These are phyloP conservation scores for Cydia splendana DNA, from an alignment of 1,140 invertebrate species.

Conservation along the genomic window DNA sequence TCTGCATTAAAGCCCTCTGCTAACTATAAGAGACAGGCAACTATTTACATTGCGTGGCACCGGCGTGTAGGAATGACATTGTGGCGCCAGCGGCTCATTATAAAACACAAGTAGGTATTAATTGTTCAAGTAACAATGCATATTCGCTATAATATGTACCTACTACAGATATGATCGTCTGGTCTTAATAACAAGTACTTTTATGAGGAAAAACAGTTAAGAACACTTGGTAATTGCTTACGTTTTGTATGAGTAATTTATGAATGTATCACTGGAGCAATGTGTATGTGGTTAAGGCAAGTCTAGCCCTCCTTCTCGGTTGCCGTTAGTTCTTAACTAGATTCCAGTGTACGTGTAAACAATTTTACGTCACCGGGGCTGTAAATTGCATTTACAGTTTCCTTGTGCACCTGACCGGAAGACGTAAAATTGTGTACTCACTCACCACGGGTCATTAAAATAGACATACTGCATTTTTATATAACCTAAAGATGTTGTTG, in stretches of 20 bases:
- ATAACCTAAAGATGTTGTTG: too few relatives aligned
- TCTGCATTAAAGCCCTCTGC: conserved; percentile 5
- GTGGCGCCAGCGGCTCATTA: conserved; percentile 7
- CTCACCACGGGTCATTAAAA: neutral
- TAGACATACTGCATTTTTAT: too few relatives aligned
- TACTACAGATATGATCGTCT: neutral
- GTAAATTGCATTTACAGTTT: neutral
- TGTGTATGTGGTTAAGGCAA: neutral
- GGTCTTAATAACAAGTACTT: conserved; percentile 8
- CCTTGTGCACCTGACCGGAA: neutral
- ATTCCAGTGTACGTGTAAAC: neutral
- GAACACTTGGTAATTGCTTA: conserved; percentile 6
- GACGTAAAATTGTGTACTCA: neutral
- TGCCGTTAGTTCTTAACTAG: neutral
- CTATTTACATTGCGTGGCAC: neutral
- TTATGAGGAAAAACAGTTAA: neutral
- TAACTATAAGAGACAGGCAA: neutral
- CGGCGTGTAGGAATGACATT: conserved; percentile 1
- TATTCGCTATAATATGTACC: neutral
- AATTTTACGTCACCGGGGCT: neutral
- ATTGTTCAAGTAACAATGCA: conserved; percentile 8
- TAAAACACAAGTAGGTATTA: conserved; percentile 1
- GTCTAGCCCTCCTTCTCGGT: neutral
- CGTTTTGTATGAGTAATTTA: conserved; percentile 4
- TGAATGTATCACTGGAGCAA: neutral